Conservation (phyloP, 2,888 invertebrate genomes). For the Tromatobia lineatoria region DNA sequence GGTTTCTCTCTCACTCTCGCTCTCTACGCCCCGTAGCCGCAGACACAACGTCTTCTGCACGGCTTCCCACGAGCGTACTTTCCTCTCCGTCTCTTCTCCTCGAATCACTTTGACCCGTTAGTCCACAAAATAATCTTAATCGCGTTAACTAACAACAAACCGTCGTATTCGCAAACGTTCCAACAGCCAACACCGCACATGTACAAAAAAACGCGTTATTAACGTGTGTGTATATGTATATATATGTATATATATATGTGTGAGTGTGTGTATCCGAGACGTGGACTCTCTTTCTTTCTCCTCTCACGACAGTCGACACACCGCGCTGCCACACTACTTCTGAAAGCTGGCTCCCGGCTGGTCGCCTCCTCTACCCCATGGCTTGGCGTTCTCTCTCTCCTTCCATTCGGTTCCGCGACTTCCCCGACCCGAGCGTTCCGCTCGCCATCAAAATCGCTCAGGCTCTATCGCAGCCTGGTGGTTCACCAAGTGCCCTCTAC, state of each 20-base stretch:
- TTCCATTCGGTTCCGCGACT: constrained; percentile 58
- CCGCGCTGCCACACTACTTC: constrained; percentile 71
- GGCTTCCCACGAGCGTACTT: constrained; percentile 64
- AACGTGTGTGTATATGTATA: constrained; percentile 16
- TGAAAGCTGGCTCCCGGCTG: constrained; percentile 71
- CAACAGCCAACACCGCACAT: constrained; percentile 37
- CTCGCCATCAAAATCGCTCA: constrained; percentile 20
- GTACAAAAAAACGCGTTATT: constrained; percentile 27
- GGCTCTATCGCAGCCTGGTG: constrained; percentile 17
- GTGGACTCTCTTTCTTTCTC: constrained; percentile 45
- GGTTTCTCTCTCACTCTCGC: constrained; percentile 54
- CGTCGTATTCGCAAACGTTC: constrained; percentile 13
- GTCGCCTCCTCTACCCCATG: constrained; percentile 69
- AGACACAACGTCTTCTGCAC: constrained; percentile 64
- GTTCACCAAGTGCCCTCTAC: constrained; percentile 40
- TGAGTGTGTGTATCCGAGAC: constrained; percentile 21
- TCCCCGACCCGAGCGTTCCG: constrained; percentile 46
- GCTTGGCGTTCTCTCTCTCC: constrained; percentile 55
- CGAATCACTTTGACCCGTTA: not conserved
- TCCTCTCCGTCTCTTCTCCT: constrained; percentile 6
- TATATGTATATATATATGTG: too few relatives aligned
- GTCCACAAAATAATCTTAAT: constrained; percentile 29
- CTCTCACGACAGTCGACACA: constrained; percentile 62
- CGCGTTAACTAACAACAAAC: constrained; percentile 4
- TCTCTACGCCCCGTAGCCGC: constrained; percentile 66